Base-by-base conservation (phyloP, 2,113 vertebrate species). In the Chloebia gouldiae region DNA sequence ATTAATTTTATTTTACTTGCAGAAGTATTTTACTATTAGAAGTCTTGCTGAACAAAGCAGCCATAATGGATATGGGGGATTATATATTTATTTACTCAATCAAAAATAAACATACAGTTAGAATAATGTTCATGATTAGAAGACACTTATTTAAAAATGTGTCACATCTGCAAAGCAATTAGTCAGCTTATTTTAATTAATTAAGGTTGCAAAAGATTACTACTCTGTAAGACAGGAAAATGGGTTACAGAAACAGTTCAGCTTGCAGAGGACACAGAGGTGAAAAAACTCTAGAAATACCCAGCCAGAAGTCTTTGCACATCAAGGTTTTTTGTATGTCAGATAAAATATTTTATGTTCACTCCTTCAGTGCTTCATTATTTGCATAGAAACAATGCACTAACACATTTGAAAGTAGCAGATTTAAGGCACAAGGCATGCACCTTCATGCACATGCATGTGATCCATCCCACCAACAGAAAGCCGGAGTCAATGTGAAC, bases 161-260 rank as follows among this genome's bases (percentile, higher is more conserved):
- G 88, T 56, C 72, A 47, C 33, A 92, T 49, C 77, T 94, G 77
- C 72, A 93, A 94, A 78, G 65, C 86, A 94, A 93, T 92, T 86
- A 95, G 60, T 57, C 37, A 37, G 59, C 23, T 93, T 57, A 81
- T 47, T 33, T 75, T 56, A 85, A 91, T 63, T 75, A 92, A 81
- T 70, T 83, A 70, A 68, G n/a, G 61, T 24, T 92, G 69, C 53
- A 84, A 66, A 92, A 93, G 70, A 90, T 80, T 40, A 78, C 28
- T 47, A 25, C 88, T 86, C 88, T 45, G 1, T 1, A 70, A 51
- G n/a, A 73, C 37, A 68, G 56, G 35, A 60, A 96, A 95, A 65
- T 91, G 77, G 92, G 92, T 88, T 94, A 88, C 33, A 59, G 51
- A 83, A 93, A 81, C 64, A 88, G 82, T 13, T 73, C 82, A 81